phyloP scores from a whole-genome alignment of 2,888 invertebrate species.

The Romanomermis culicivorax region DNA sequence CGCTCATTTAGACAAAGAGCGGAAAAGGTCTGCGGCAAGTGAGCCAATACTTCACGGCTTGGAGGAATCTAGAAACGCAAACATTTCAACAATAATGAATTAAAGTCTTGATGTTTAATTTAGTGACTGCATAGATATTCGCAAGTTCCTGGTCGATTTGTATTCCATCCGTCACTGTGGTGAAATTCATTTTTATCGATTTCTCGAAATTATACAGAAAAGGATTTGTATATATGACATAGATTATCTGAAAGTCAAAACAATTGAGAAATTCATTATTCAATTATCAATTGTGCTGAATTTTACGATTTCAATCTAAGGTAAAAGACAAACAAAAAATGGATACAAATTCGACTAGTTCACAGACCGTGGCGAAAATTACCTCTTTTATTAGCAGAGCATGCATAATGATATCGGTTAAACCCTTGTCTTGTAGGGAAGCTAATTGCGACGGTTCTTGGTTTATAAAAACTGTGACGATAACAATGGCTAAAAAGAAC shows the following conservation, averaged over 20 bases:
- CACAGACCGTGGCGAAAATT: too few relatives aligned
- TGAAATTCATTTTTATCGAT: background rate
- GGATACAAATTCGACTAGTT: too few relatives aligned
- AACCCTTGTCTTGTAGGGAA: constrained; percentile 59
- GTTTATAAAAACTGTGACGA: constrained; percentile 55
- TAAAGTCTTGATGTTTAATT: too few relatives aligned
- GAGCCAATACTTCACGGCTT: constrained; percentile 44
- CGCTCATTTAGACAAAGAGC: constrained; percentile 60
- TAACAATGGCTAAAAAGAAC: constrained; percentile 40
- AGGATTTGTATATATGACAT: too few relatives aligned
- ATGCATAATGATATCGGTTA: constrained; percentile 62
- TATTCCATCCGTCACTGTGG: background rate
- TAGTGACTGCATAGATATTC: background rate
- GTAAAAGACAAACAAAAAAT: too few relatives aligned
- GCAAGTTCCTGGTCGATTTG: background rate
- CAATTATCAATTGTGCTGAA: too few relatives aligned
- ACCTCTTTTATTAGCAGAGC: constrained; percentile 60
- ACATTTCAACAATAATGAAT: too few relatives aligned
- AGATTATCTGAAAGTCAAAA: too few relatives aligned
- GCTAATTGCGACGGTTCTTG: constrained; percentile 59
- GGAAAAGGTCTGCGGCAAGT: constrained; percentile 63
- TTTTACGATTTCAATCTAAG: too few relatives aligned
- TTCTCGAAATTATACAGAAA: too few relatives aligned
- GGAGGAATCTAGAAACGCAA: constrained; percentile 36
- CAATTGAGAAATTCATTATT: too few relatives aligned